Base-by-base conservation (phyloP, 2,113 vertebrate genomes). In the Mirounga angustirostris region DNA sequence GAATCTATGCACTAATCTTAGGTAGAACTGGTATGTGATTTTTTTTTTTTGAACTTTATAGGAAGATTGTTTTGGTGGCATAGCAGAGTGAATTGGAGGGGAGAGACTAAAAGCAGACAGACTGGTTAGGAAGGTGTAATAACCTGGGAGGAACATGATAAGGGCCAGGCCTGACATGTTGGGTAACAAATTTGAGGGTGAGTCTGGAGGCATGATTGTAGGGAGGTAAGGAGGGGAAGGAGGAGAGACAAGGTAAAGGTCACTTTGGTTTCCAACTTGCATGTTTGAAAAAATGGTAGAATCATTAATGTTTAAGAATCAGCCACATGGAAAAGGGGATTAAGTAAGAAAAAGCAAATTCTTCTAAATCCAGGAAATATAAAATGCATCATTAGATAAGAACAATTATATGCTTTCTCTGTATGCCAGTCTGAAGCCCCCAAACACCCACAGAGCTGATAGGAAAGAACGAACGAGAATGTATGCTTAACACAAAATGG, bases 291-390 rank as follows among this genome's bases (percentile, higher is more conserved):
- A 61, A 21, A 58, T 96, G 94, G 87, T 90, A 43, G 40, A 91
- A 56, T 28, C 65, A 95, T 96, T 93, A 84, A 91, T 26, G 50
- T 30, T 94, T n/a, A 85, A 88, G 84, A 80, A 58, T 78, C 91
- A 95, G 63, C 67, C 97, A 97, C 89, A 65, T 87, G 89, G 97
- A 95, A 97, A 58, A n/a, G 16, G 9, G 36, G 61, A 89, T 98
- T 93, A 92, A 90, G 52, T 33, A 92, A 96, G 74, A 54, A 92
- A 88, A 52, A 83, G 28, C 13, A 96, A 92, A 85, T 89, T 91
- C 82, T 96, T 82, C 50, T 91, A 97, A 97, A 96, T 80, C 82
- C 81, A 94, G 85, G 93, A 97, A 93, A 54, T 93, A 91, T 91
- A 94, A 97, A 97, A 96, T 81, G 73, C 73, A 90, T 46, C 67